Base-by-base conservation (phyloP, 2,888 invertebrate species). In the Trachelus tabidus region DNA sequence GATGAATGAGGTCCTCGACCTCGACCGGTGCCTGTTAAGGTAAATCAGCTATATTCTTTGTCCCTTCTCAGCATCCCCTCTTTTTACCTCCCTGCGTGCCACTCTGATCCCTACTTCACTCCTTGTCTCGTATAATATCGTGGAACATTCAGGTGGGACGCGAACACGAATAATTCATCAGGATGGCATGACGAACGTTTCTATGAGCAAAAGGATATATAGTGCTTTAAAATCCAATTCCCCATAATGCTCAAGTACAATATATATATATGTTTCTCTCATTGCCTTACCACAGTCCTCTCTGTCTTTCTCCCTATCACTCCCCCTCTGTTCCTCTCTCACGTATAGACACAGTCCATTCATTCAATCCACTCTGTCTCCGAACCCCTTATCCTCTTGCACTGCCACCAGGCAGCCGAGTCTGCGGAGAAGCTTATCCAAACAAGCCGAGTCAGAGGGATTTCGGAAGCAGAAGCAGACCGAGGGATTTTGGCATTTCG, bases 141-240 rank as follows among this genome's bases (percentile, higher is more conserved):
- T 56, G 23, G 56, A 79, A 76, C 81, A 79, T 80, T 80, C 77
- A 81, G 81, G 76, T 76, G 75, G 35, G 79, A 83, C 33, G 23
- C 31, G 2, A 81, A 82, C 79, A 80, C 77, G 81, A 83, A 74
- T 74, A n/a, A 74, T 76, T 78, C 73, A 81, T 75, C 81, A 79
- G 77, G 81, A 79, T 81, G 78, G 77, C 75, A 83, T 85, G 85
- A 86, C 80, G 84, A 82, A 86, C 85, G 85, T 86, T 87, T 83
- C 84, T 84, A 83, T 83, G 35, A 83, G 76, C 75, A 76, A 76
- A 79, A 82, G 80, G 80, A 79, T n/a, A 75, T 68, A 80, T 82
- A 79, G 82, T 80, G 82, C 85, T 87, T 89, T 88, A 81, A 85
- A 85, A 89, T 87, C 83, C 86, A 88, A 88, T 88, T 86, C 85